phyloP scores from a whole-genome alignment of 2,113 vertebrate species.

The Leiothrix lutea region DNA sequence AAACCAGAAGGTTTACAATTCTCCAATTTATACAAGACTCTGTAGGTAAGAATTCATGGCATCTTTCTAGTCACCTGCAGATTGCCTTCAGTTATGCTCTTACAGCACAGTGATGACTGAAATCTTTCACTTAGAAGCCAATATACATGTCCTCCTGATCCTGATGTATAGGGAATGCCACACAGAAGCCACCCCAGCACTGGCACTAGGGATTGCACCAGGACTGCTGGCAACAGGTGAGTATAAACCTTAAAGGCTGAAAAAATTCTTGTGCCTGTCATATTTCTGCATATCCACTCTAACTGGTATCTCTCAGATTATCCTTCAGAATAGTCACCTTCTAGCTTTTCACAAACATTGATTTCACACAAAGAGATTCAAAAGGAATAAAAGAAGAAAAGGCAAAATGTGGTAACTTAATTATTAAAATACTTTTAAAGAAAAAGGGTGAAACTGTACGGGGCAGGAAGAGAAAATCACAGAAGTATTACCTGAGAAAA shows the following conservation, averaged over 20 bases:
- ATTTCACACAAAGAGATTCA: neutral
- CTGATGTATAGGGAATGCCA: rapidly evolving
- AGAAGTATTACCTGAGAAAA: neutral
- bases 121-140: neutral
- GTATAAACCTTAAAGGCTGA: neutral
- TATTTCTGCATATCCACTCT: neutral
- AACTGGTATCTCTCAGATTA: neutral
- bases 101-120: neutral
- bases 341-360: neutral
- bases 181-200: neutral
- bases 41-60: neutral
- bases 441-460: neutral
- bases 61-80: neutral
- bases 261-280: neutral
- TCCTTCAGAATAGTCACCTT: neutral
- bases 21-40: neutral
- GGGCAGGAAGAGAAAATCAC: neutral
- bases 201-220: neutral
- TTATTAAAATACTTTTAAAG: neutral
- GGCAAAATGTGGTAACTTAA: neutral
- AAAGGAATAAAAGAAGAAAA: neutral
- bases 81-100: neutral
- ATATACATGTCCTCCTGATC: neutral
- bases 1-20: neutral
- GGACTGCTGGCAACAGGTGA: neutral